phyloP scores from a whole-genome alignment of 2,113 vertebrate genomes.

The Podiceps cristatus region DNA sequence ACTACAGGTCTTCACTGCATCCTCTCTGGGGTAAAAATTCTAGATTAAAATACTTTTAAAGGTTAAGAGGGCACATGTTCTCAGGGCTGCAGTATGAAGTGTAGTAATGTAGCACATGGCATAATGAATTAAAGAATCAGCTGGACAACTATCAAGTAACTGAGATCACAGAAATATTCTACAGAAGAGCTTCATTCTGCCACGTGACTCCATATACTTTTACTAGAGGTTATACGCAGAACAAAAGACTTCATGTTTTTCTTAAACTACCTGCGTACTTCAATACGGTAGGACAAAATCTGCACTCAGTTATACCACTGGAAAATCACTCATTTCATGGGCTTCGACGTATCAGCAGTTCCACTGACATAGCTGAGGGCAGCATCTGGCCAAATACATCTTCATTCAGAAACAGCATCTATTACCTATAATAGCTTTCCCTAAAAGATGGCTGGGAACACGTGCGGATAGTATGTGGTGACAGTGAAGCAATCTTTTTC shows the following conservation, averaged over 20 bases:
- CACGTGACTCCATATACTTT: not conserved
- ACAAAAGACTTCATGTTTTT: not conserved
- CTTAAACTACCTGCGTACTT: not conserved
- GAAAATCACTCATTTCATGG: not conserved
- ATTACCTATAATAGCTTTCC: not conserved
- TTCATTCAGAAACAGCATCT: not conserved
- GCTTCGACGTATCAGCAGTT: not conserved
- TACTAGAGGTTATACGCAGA: not conserved
- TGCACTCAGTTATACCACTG: not conserved
- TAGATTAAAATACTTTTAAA: not conserved
- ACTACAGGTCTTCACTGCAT: not conserved
- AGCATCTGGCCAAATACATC: not conserved
- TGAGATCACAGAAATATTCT: not conserved
- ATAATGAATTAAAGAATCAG: not conserved
- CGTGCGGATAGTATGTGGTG: not conserved
- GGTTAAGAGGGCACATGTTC: not conserved
- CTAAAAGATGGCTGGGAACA: not conserved
- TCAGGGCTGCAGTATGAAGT: not conserved
- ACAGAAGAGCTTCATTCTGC: not conserved
- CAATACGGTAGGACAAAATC: not conserved
- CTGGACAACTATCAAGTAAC: not conserved
- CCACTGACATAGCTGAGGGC: not conserved
- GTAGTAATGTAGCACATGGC: not conserved
- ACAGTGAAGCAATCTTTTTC: not conserved
- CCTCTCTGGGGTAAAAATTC: not conserved